A percentile compares a stretch with the other conserved stretches of the same genome.
phyloP scores from a whole-genome alignment of 2,888 invertebrate species.

The Trissolcus japonicus region DNA sequence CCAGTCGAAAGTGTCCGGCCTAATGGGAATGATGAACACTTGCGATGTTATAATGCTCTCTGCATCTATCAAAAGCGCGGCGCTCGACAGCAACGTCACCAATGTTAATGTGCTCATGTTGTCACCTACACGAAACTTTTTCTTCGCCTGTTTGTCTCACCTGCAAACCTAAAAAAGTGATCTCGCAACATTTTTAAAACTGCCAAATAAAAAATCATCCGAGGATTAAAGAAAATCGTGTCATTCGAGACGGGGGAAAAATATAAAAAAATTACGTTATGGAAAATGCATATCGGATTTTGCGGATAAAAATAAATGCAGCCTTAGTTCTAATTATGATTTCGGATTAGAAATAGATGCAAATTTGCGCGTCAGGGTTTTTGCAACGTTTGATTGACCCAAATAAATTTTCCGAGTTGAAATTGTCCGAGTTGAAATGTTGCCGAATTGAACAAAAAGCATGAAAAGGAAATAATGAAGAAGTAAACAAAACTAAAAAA shows the following conservation, averaged over 20 bases:
- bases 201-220: no score
- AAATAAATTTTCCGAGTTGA: no score
- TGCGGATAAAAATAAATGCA: slow-evolving; percentile 12
- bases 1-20: slow-evolving; percentile 89
- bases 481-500: background rate
- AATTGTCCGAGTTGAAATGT: no score
- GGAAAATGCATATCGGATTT: no score
- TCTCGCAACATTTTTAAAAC: no score
- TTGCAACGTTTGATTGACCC: background rate
- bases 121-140: no score
- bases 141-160: no score
- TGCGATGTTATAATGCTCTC: slow-evolving; percentile 78
- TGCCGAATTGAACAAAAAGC: no score
- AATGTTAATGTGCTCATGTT: slow-evolving; percentile 21
- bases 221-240: no score
- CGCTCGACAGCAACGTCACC: slow-evolving; percentile 20
- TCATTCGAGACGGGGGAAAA: background rate
- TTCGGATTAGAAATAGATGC: slow-evolving; percentile 23
- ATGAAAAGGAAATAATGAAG: background rate
- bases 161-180: no score
- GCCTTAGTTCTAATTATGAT: slow-evolving; percentile 26
- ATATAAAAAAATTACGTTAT: background rate
- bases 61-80: slow-evolving; percentile 26
- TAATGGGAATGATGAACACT: slow-evolving; percentile 87
- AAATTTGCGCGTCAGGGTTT: background rate